phyloP scores from a whole-genome alignment of 2,113 vertebrate genomes.

The Ancistrus triradiatus region DNA sequence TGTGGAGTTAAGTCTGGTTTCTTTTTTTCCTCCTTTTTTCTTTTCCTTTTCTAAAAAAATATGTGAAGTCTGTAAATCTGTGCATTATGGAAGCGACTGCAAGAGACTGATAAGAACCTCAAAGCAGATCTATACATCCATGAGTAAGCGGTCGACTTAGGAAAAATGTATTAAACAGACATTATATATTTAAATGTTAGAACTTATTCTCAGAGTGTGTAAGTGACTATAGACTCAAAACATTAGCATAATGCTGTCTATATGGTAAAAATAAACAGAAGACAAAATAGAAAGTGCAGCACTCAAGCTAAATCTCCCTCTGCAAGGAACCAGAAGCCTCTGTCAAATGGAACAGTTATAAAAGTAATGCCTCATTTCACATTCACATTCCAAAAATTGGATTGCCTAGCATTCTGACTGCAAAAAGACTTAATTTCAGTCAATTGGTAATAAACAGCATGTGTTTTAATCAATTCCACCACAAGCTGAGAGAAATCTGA shows the following conservation, averaged over 20 bases:
- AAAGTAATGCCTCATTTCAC: slow-evolving; percentile 49
- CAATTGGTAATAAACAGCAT: slow-evolving; percentile 50
- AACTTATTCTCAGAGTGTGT: slow-evolving; percentile 49
- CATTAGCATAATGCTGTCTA: slow-evolving; percentile 40
- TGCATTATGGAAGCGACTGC: slow-evolving; percentile 64
- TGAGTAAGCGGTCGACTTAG: slow-evolving; percentile 49
- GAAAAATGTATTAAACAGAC: slow-evolving; percentile 55
- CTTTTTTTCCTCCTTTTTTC: slow-evolving; percentile 54
- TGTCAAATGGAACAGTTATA: slow-evolving; percentile 38
- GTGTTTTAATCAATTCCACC: slow-evolving; percentile 51
- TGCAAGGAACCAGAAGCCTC: slow-evolving; percentile 40
- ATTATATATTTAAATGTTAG: slow-evolving; percentile 53
- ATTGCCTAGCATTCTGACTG: slow-evolving; percentile 47
- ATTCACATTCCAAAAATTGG: slow-evolving; percentile 52
- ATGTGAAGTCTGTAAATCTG: slow-evolving; percentile 59
- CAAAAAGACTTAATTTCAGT: slow-evolving; percentile 51
- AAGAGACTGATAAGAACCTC: slow-evolving; percentile 66
- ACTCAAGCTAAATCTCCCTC: slow-evolving; percentile 26
- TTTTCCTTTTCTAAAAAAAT: slow-evolving; percentile 47
- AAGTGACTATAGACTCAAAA: slow-evolving; percentile 30
- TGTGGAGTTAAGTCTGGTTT: slow-evolving; percentile 75
- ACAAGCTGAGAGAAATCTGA: slow-evolving; percentile 52
- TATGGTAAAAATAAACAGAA: slow-evolving; percentile 3
- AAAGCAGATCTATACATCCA: slow-evolving; percentile 65
- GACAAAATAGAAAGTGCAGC: slow-evolving; percentile 29